phyloP scores from a whole-genome alignment of 2,888 invertebrate species.

The Charanyca ferruginea region DNA sequence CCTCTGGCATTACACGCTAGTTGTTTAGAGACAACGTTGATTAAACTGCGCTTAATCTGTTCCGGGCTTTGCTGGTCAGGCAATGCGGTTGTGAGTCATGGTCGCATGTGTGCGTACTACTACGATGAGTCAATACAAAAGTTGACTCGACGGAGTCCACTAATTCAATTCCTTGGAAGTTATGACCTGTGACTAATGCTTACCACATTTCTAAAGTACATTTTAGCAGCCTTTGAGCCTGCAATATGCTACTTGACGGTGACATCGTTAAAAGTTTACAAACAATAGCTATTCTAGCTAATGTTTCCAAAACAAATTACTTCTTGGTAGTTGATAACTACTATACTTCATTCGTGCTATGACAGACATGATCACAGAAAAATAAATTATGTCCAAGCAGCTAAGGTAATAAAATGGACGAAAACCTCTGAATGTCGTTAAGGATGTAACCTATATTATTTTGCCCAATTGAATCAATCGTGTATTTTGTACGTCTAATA shows the following conservation, averaged over 20 bases:
- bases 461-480: too few species aligned
- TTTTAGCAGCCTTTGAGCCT: conserved; percentile 25
- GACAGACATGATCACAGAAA: neutral
- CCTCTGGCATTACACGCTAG: conserved; percentile 49
- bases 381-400: neutral
- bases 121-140: conserved; percentile 78
- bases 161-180: conserved; percentile 68
- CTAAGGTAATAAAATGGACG: neutral
- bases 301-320: conserved; percentile 56
- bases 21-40: conserved; percentile 50
- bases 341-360: conserved; percentile 19
- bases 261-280: conserved; percentile 55
- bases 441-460: neutral
- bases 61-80: conserved; percentile 44
- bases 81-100: conserved; percentile 68
- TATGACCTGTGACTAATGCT: conserved; percentile 66
- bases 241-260: conserved; percentile 12
- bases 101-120: conserved; percentile 77
- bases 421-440: neutral
- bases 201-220: conserved; percentile 21
- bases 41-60: conserved; percentile 55
- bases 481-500: too few species aligned
- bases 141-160: conserved; percentile 65
- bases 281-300: conserved; percentile 43
- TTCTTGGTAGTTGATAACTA: conserved; percentile 7